Evolutionary conservation across 2,888 invertebrate genomes (phyloP).

Genomic region (Tinea pellionella): DNA sequence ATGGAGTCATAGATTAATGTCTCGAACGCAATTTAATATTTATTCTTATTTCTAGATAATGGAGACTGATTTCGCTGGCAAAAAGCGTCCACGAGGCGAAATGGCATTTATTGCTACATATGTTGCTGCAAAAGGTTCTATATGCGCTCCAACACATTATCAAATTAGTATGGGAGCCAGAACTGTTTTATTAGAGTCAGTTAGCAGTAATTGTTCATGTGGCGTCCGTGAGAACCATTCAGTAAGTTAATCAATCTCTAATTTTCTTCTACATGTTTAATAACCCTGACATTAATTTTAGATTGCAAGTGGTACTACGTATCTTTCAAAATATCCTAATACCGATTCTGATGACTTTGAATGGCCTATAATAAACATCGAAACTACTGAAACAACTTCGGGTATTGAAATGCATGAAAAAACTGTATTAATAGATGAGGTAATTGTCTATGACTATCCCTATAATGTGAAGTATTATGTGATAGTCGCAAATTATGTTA

Average conservation of each 20-base stretch:
- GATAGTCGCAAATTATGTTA: too few species aligned
- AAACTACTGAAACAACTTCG: neutral
- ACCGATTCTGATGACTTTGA: neutral
- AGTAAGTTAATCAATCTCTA: constrained; percentile 20
- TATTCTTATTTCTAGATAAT: constrained; percentile 29
- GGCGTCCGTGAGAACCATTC: constrained; percentile 29
- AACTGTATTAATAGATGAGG: neutral
- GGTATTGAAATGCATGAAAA: neutral
- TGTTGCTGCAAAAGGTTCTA: constrained; percentile 29
- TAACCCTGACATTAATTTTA: too few species aligned
- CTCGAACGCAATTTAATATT: too few species aligned
- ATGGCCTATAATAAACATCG: neutral
- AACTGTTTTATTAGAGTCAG: constrained; percentile 26
- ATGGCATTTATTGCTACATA: constrained; percentile 35
- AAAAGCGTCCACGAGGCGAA: constrained; percentile 37
- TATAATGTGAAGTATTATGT: too few species aligned
- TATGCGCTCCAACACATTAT: constrained; percentile 33
- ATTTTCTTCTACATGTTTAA: too few species aligned
- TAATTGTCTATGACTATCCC: neutral
- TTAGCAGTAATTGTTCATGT: constrained; percentile 38
- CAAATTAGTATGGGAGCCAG: constrained; percentile 34
- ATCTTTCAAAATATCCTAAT: neutral
- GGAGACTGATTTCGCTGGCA: constrained; percentile 32
- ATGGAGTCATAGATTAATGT: too few species aligned
- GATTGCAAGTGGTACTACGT: neutral